Evolutionary conservation across 2,888 invertebrate genomes (phyloP).

Genomic region (Antheraea assamensis): DNA sequence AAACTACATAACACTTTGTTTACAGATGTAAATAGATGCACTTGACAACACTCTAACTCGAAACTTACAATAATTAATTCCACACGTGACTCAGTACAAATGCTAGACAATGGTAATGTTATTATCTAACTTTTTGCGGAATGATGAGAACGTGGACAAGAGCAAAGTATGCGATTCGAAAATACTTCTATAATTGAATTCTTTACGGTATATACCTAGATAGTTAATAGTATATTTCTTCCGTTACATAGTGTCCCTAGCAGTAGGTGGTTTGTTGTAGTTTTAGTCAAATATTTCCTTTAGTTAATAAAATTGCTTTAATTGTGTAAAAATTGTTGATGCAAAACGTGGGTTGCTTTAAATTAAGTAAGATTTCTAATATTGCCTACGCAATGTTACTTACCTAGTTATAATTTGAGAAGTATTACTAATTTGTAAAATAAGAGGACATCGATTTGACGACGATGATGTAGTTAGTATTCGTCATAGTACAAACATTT

Average conservation of each 20-base stretch:
- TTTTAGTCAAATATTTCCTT: too few relatives aligned
- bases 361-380: not conserved
- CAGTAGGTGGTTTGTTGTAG: too few relatives aligned
- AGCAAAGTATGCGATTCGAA: not conserved
- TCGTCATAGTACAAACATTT: too few relatives aligned
- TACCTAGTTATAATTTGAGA: not conserved
- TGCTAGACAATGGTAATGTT: not conserved
- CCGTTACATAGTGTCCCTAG: too few relatives aligned
- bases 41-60: not conserved
- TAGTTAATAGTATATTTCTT: too few relatives aligned
- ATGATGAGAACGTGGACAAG: constrained; percentile 3
- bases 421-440: not conserved
- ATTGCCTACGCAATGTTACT: not conserved
- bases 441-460: not conserved
- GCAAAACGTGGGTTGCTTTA: too few relatives aligned
- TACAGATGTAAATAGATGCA: constrained; percentile 10
- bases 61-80: not conserved
- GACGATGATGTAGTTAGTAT: too few relatives aligned
- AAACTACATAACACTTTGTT: not conserved
- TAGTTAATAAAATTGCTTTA: too few relatives aligned
- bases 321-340: too few relatives aligned
- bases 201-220: not conserved
- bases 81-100: not conserved
- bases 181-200: not conserved
- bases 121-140: not conserved